Base-by-base conservation (phyloP, 1,140 invertebrate species). In the Drosophila arawakana region DNA sequence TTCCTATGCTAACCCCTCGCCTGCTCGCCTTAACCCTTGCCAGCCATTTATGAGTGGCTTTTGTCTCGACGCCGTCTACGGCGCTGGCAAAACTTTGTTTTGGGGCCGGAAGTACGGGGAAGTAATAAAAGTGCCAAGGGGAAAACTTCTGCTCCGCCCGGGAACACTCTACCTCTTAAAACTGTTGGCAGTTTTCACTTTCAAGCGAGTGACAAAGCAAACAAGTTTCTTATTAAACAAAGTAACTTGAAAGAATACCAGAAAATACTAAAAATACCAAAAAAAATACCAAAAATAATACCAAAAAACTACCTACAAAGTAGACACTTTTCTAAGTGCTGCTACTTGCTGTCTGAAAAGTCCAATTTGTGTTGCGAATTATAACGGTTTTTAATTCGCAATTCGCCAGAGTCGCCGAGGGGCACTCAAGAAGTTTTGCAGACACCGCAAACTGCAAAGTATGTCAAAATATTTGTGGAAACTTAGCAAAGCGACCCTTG, bases 161-260 rank as follows among this genome's bases (percentile, higher is more conserved):
- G 25, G 25, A 5, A 30, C 2, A 30, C 25, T 30, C 25, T 30
- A 5, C 25, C 30, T 52, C 61, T 3, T 18, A 61, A 58, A 67
- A 60, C 47, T 39, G 34, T 61, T 49, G 39, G 41, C 52, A 58
- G 75, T 73, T 77, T 77, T 77, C 70, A 77, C 75, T 77, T 77
- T 77, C 63, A 21, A 37, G 30, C 34, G 58, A 61, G 43, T 55
- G 37, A 34, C 43, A 69, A 63, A 37, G 43, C 30, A 49, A 66
- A 43, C 1, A 35, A 71, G 41, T 68, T 54, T 41, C 35, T 57
- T 63, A 71, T 65, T 35, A 44, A 37, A 10, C 46, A 39, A 7
- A 61, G 13, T 41, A 2, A 2, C 54, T 44, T 8, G 34, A 67
- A 37, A 52, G 7, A 10, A 34, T 39, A 59, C 18, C 3, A 46